phyloP scores from a whole-genome alignment of 2,888 invertebrate species.

The Zygaena filipendulae region DNA sequence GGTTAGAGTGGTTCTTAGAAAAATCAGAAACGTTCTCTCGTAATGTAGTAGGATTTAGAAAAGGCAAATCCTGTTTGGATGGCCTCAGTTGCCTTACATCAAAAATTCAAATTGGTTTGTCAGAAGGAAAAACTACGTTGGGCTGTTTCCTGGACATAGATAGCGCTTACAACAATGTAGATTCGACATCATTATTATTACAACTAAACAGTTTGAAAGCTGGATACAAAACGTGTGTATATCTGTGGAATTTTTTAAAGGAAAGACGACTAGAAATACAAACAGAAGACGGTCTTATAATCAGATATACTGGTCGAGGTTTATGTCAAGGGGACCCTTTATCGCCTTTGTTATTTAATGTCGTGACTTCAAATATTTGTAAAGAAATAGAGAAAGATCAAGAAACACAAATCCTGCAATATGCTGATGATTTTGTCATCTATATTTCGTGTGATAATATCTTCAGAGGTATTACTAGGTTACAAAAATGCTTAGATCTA shows the following conservation, averaged over 20 bases:
- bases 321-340: constrained; percentile 14
- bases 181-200: constrained; percentile 2
- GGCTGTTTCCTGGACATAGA: constrained; percentile 14
- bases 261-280: constrained; percentile 3
- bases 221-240: constrained; percentile 5
- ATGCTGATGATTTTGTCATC: constrained; percentile 12
- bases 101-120: constrained; percentile 11
- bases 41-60: constrained; percentile 11
- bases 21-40: constrained; percentile 2
- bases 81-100: constrained; percentile 6
- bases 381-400: constrained; percentile 1
- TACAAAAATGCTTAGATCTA: too few relatives aligned
- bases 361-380: constrained; percentile 9
- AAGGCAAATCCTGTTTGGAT: constrained; percentile 8
- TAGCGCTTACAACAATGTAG: constrained; percentile 14
- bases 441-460: too few relatives aligned
- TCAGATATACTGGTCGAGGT: constrained; percentile 10
- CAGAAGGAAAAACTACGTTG: constrained; percentile 6
- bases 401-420: constrained; percentile 10
- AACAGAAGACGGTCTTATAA: background rate
- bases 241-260: constrained; percentile 9
- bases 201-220: constrained; percentile 7
- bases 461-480: too few relatives aligned
- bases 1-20: constrained; percentile 8
- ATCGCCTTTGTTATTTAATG: constrained; percentile 15